phyloP scores from a whole-genome alignment of 2,113 vertebrate genomes.

The Cardinalis cardinalis region DNA sequence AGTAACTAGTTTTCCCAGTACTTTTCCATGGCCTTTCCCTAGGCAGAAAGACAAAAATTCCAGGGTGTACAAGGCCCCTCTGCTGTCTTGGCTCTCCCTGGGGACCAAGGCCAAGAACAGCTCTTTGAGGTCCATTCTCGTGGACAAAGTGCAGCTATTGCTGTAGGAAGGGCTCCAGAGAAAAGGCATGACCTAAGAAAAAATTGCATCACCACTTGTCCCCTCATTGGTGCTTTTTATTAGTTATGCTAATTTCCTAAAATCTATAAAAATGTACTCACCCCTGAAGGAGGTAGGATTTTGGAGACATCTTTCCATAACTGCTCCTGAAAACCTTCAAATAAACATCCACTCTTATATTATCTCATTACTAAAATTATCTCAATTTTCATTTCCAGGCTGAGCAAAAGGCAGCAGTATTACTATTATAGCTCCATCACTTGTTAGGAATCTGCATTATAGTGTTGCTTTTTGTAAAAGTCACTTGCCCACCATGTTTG shows the following conservation, averaged over 20 bases:
- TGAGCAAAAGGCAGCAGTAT: not conserved
- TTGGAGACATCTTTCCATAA: not conserved
- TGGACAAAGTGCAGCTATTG: not conserved
- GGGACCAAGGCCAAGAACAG: not conserved
- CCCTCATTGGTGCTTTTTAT: not conserved
- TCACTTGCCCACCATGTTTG: not conserved
- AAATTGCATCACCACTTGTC: not conserved
- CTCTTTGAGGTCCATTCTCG: not conserved
- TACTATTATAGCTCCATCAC: not conserved
- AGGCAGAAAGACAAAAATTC: not conserved
- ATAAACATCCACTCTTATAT: not conserved
- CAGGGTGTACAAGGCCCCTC: not conserved
- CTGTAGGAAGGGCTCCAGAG: not conserved
- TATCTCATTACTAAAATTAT: not conserved
- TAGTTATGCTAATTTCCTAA: not conserved
- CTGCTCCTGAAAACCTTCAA: not conserved
- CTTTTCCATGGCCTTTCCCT: not conserved
- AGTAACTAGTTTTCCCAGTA: too few species aligned
- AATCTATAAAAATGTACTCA: not conserved
- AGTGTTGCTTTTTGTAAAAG: not conserved
- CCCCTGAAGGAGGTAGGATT: not conserved
- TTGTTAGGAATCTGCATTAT: not conserved
- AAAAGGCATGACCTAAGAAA: too few species aligned
- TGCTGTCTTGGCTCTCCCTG: not conserved
- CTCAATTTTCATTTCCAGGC: not conserved